Conservation (phyloP, 1,140 invertebrate species). For the Mizuhopecten yessoensis region DNA sequence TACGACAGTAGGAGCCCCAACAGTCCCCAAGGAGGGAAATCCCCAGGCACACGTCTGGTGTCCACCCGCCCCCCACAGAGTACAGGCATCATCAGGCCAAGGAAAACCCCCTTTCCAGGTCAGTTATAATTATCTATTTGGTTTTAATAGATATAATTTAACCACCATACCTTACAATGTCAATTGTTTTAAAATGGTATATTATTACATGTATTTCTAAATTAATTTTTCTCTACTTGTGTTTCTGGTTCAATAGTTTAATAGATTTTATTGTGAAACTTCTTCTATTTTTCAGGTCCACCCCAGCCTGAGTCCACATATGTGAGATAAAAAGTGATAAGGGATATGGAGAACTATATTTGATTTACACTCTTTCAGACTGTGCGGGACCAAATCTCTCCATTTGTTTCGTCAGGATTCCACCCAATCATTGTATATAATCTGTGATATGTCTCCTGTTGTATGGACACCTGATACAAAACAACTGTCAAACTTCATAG, state of each 20-base stretch:
- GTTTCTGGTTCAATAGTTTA: background rate
- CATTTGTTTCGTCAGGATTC: too few relatives aligned
- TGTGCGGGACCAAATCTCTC: background rate
- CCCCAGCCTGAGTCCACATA: slow-evolving; percentile 10
- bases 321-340: background rate
- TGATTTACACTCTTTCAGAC: background rate
- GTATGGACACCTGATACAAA: background rate
- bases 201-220: too few relatives aligned
- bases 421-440: background rate
- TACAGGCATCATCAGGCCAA: slow-evolving; percentile 80
- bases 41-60: slow-evolving; percentile 74
- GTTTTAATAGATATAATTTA: too few relatives aligned
- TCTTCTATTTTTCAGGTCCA: slow-evolving; percentile 20
- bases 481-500: background rate
- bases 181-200: too few relatives aligned
- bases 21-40: slow-evolving; percentile 70
- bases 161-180: too few relatives aligned
- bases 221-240: too few relatives aligned
- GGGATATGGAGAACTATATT: background rate
- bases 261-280: background rate
- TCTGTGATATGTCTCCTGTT: background rate
- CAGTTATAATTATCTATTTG: background rate
- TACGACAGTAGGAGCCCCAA: slow-evolving; percentile 72
- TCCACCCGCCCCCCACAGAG: slow-evolving; percentile 77
- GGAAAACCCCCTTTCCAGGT: slow-evolving; percentile 59